Evolutionary conservation across 2,797 vertebrate genomes (phyloP).

Genomic region (Siniperca obscura): DNA sequence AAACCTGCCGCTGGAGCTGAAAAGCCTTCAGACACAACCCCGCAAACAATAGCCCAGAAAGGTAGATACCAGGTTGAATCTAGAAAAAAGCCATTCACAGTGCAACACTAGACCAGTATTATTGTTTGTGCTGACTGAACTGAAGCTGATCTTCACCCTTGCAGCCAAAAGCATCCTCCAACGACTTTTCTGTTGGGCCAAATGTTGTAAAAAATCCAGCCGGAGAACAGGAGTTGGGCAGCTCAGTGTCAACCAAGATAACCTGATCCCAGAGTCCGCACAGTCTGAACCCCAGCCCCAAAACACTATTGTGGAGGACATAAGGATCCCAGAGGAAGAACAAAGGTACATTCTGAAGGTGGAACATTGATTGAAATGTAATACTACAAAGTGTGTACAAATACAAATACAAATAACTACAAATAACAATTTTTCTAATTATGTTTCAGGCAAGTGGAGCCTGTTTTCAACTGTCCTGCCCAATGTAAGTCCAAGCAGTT

Average conservation of each 20-base stretch:
- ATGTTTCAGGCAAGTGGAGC: conserved; percentile 20
- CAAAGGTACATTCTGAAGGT: conserved; percentile 24
- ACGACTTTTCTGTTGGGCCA: neutral
- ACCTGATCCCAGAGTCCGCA: neutral
- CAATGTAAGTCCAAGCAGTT: conserved; percentile 46
- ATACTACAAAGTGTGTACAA: neutral
- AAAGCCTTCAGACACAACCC: accelerated
- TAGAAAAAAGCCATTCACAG: neutral
- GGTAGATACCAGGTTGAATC: conserved; percentile 27
- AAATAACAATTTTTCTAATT: neutral
- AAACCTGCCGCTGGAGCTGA: conserved; percentile 21
- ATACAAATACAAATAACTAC: too few species aligned
- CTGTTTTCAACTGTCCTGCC: accelerated
- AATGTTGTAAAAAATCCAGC: conserved; percentile 44
- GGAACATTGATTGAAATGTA: neutral
- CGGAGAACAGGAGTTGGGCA: accelerated
- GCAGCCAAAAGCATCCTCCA: conserved; percentile 42
- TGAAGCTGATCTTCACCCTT: neutral
- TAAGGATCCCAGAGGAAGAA: neutral
- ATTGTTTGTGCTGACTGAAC: neutral
- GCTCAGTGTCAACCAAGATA: neutral
- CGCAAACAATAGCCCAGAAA: conserved; percentile 33
- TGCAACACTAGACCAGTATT: neutral
- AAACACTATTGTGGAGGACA: conserved; percentile 58
- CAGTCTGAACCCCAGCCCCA: conserved; percentile 20